Percentiles rank a stretch among this genome's conserved stretches.
Conservation (phyloP, 92 coral and sea anemone species). For the Desmophyllum pertusum region DNA sequence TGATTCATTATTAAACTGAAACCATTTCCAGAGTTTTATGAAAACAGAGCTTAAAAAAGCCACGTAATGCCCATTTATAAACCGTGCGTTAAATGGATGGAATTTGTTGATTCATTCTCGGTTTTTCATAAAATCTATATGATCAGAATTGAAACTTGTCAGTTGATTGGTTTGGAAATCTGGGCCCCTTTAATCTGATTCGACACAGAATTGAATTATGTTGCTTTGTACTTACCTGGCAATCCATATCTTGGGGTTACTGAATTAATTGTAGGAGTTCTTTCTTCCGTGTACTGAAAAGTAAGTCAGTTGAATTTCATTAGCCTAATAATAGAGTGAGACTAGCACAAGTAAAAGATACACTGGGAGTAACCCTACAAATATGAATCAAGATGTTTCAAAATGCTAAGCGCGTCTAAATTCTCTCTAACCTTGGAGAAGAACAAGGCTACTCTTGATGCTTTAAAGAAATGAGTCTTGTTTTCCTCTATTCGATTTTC, state of each 20-base stretch:
- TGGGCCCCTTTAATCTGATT: background rate
- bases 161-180: background rate
- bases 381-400: background rate
- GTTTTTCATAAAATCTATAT: too few relatives aligned
- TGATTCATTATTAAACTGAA: too few relatives aligned
- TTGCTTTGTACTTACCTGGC: slow-evolving; percentile 58
- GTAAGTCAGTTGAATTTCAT: background rate
- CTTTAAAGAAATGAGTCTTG: background rate
- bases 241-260: slow-evolving; percentile 69
- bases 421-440: too few relatives aligned
- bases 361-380: background rate
- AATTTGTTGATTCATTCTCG: too few relatives aligned
- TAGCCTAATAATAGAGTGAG: background rate
- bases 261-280: slow-evolving; percentile 66
- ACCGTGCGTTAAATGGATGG: background rate
- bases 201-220: background rate
- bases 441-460: background rate
- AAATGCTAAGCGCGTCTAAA: background rate
- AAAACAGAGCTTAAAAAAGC: background rate
- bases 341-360: background rate
- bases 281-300: slow-evolving; percentile 58
- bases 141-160: background rate
- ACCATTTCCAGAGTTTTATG: too few relatives aligned
- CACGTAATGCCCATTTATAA: background rate
- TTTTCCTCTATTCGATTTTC: background rate